phyloP scores from a whole-genome alignment of 2,113 vertebrate species.

The Coregonus clupeaformis region DNA sequence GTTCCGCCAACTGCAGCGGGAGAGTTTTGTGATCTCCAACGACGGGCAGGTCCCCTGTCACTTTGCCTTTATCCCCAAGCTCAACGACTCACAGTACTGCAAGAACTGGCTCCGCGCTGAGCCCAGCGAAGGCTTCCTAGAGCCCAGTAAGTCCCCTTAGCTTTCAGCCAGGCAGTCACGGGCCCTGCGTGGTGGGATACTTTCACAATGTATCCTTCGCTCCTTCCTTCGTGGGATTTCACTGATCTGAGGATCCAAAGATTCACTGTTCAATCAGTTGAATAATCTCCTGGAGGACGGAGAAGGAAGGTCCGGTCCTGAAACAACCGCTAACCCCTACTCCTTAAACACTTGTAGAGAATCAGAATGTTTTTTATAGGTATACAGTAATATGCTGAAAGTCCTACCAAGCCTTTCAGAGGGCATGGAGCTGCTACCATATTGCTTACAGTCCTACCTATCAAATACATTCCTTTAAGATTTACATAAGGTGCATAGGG shows the following conservation, averaged over 20 bases:
- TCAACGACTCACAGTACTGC: conserved; percentile 88
- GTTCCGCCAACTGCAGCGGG: conserved; percentile 91
- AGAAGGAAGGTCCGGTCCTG: neutral
- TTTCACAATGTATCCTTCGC: neutral
- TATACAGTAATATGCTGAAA: too few relatives aligned
- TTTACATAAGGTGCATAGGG: too few relatives aligned
- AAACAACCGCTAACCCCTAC: too few relatives aligned
- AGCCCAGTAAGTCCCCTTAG: conserved; percentile 81
- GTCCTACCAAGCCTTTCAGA: too few relatives aligned
- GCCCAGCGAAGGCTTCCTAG: conserved; percentile 90
- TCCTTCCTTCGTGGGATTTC: neutral
- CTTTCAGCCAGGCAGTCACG: neutral
- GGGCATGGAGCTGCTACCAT: too few relatives aligned
- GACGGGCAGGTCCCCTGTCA: conserved; percentile 95
- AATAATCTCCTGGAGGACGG: neutral
- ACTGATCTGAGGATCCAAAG: neutral
- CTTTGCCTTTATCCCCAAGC: conserved; percentile 96
- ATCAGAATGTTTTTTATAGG: too few relatives aligned
- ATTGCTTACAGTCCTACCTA: too few relatives aligned
- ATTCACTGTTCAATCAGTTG: neutral
- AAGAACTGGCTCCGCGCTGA: conserved; percentile 95
- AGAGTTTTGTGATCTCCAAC: conserved; percentile 91
- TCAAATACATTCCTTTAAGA: too few relatives aligned
- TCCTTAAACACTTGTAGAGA: too few relatives aligned
- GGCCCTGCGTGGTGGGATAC: neutral